Percentiles rank a stretch among this genome's conserved stretches.
phyloP scores from a whole-genome alignment of 2,888 invertebrate genomes.

The Apotomis capreana region DNA sequence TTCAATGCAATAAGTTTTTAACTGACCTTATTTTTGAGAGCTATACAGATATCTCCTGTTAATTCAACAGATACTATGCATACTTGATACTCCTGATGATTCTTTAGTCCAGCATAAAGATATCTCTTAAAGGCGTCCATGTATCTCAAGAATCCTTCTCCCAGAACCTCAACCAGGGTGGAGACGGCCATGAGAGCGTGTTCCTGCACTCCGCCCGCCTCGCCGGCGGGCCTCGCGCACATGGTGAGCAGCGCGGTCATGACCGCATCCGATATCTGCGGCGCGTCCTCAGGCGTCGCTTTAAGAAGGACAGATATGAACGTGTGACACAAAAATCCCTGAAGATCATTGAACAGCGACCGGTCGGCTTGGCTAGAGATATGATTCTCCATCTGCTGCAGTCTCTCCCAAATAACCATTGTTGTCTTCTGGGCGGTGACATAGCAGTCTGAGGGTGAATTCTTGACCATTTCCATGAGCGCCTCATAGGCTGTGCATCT shows the following conservation, averaged over 20 bases:
- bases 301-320: conserved; percentile 97
- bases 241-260: conserved; percentile 98
- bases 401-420: conserved; percentile 95
- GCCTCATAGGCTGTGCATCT: conserved; percentile 99
- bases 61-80: conserved; percentile 97
- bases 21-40: conserved; percentile 88
- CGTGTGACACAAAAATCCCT: conserved; percentile 97
- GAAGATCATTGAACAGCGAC: conserved; percentile 97
- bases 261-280: conserved; percentile 97
- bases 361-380: conserved; percentile 93
- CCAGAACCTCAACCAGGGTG: conserved; percentile 96
- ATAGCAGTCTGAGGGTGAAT: conserved; percentile 98
- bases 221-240: conserved; percentile 95
- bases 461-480: conserved; percentile 99
- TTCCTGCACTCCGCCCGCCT: conserved; percentile 97
- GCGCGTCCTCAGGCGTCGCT: conserved; percentile 96
- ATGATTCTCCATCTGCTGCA: conserved; percentile 97
- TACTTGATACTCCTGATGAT: conserved; percentile 97
- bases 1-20: not conserved
- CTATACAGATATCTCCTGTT: conserved; percentile 98
- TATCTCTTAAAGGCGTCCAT: conserved; percentile 99
- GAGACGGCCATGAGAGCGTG: conserved; percentile 99
- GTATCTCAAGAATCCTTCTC: conserved; percentile 96
- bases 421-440: conserved; percentile 98
- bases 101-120: conserved; percentile 94